Conservation (phyloP, 2,113 vertebrate genomes). For the Heterotis niloticus region DNA sequence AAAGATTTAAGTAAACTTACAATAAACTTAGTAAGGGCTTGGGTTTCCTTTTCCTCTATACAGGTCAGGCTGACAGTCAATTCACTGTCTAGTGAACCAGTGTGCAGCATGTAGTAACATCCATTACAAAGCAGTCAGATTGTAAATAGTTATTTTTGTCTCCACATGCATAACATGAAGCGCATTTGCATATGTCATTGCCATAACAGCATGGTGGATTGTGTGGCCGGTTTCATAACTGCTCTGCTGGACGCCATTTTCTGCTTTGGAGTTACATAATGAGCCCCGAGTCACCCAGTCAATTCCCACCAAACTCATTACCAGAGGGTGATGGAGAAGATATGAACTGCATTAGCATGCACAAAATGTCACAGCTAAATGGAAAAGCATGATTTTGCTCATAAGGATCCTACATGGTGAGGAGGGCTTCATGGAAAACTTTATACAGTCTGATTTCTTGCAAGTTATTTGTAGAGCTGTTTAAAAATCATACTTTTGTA, state of each 20-base stretch:
- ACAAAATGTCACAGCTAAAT: background rate
- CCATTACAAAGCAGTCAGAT: background rate
- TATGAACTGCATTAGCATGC: background rate
- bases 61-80: background rate
- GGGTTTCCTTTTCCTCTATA: background rate
- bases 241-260: background rate
- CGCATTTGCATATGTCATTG: no score
- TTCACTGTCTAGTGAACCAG: background rate
- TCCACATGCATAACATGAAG: background rate
- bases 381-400: background rate
- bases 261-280: conserved; percentile 1
- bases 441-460: no score
- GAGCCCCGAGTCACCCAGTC: background rate
- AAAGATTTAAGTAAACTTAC: background rate
- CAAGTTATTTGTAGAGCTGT: no score
- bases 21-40: background rate
- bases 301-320: background rate
- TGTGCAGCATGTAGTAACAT: background rate
- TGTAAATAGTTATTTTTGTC: background rate
- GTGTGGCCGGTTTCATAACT: background rate
- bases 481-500: no score
- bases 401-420: background rate
- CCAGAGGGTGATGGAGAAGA: background rate
- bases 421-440: background rate
- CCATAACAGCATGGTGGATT: no score